phyloP scores from a whole-genome alignment of 2,888 invertebrate genomes.

The Amblyjoppa proteus region DNA sequence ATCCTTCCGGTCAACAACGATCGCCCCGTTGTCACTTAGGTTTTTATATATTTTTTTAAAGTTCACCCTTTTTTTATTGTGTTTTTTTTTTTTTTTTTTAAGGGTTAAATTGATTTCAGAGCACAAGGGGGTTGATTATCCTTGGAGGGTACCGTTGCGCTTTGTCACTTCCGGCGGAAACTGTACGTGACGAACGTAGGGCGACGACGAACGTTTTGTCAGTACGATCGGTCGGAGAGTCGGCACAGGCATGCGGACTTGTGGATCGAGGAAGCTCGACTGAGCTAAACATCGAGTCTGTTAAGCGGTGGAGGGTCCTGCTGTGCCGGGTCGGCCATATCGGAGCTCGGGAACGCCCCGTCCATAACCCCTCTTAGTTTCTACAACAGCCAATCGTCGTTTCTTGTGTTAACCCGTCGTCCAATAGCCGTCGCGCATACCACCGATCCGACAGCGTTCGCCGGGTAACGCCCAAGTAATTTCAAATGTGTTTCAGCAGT shows the following conservation, averaged over 20 bases:
- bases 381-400: constrained; percentile 65
- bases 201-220: not conserved
- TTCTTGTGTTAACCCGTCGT: constrained; percentile 24
- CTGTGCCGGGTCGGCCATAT: constrained; percentile 82
- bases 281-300: constrained; percentile 71
- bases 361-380: constrained; percentile 73
- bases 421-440: constrained; percentile 76
- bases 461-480: constrained; percentile 83
- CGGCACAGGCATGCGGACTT: constrained; percentile 69
- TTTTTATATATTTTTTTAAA: not conserved
- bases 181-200: not conserved
- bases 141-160: constrained; percentile 18
- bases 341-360: constrained; percentile 77
- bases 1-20: constrained; percentile 27
- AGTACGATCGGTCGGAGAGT: not conserved
- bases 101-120: not conserved
- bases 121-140: constrained; percentile 23
- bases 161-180: constrained; percentile 36
- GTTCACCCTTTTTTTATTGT: not conserved
- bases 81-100: constrained; percentile 9
- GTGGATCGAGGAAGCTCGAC: constrained; percentile 80
- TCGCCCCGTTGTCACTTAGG: constrained; percentile 21
- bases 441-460: constrained; percentile 71
- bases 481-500: constrained; percentile 84
- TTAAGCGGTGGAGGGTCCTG: constrained; percentile 68